Evolutionary conservation across 2,113 vertebrate genomes (phyloP).

Genomic region (Rhabdomys dilectus): DNA sequence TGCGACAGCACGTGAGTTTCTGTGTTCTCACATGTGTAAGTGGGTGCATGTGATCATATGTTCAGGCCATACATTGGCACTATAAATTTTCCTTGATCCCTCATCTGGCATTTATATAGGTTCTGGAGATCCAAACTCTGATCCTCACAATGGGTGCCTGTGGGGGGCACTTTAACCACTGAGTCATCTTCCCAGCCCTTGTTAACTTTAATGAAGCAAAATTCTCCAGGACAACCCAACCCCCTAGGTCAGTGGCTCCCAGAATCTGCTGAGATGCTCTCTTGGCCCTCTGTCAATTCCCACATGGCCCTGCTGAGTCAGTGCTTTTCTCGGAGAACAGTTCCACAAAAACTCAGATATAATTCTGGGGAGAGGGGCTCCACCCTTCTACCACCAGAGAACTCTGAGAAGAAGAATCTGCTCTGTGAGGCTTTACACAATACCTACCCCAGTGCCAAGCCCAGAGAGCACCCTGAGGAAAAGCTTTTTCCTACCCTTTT

Average conservation of each 20-base stretch:
- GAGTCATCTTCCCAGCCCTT: not conserved
- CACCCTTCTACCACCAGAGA: not conserved
- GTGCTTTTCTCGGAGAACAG: not conserved
- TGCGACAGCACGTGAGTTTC: no score
- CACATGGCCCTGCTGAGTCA: not conserved
- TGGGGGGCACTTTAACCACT: not conserved
- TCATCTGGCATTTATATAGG: not conserved
- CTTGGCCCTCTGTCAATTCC: not conserved
- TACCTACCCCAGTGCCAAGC: not conserved
- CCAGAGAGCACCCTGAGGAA: not conserved
- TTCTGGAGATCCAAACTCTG: not conserved
- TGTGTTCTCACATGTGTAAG: not conserved
- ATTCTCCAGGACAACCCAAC: not conserved
- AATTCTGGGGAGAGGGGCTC: not conserved
- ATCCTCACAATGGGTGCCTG: not conserved
- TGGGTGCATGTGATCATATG: no score
- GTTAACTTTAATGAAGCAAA: not conserved
- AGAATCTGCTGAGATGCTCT: not conserved
- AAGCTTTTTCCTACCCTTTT: not conserved
- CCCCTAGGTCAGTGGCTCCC: not conserved
- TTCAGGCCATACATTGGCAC: not conserved
- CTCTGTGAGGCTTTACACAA: not conserved
- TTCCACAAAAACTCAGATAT: not conserved
- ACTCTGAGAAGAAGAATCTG: not conserved
- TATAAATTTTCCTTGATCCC: not conserved